Evolutionary conservation across 2,797 vertebrate genomes (phyloP).

Genomic region (Melanotaenia boesemani): DNA sequence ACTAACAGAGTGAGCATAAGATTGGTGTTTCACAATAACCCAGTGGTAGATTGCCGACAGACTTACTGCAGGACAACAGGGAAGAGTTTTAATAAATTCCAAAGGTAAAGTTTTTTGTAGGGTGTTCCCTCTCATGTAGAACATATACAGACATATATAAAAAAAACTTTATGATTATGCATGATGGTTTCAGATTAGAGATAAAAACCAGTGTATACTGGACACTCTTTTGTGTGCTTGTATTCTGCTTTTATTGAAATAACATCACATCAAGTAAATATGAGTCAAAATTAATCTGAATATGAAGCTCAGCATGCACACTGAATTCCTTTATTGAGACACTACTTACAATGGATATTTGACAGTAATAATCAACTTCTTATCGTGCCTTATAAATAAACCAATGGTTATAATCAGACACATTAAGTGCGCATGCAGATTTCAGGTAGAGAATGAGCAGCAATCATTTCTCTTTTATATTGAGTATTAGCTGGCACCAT

Average conservation of each 20-base stretch:
- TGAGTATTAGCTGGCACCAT: neutral
- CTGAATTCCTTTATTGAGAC: neutral
- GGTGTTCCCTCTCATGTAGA: neutral
- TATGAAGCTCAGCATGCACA: neutral
- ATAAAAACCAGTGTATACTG: conserved; percentile 1
- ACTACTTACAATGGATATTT: neutral
- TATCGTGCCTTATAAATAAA: too few species aligned
- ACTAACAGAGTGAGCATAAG: conserved; percentile 62
- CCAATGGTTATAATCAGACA: too few species aligned
- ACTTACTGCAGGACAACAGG: conserved; percentile 31
- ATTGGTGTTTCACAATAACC: conserved; percentile 76
- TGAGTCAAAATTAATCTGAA: neutral
- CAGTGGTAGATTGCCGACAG: conserved; percentile 44
- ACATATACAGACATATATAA: conserved; percentile 1
- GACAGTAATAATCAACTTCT: neutral
- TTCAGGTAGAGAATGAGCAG: neutral
- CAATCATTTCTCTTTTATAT: neutral
- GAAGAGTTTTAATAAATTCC: conserved; percentile 37
- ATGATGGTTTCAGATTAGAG: neutral
- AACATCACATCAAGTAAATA: conserved; percentile 1
- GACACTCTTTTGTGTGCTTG: neutral
- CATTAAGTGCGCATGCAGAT: neutral
- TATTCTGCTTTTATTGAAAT: neutral
- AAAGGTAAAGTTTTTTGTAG: conserved; percentile 30
- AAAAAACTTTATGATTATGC: neutral